A percentile compares a stretch with the other conserved stretches of the same genome.
phyloP scores from a whole-genome alignment of 2,797 vertebrate genomes.

The Sebastes goodei region DNA sequence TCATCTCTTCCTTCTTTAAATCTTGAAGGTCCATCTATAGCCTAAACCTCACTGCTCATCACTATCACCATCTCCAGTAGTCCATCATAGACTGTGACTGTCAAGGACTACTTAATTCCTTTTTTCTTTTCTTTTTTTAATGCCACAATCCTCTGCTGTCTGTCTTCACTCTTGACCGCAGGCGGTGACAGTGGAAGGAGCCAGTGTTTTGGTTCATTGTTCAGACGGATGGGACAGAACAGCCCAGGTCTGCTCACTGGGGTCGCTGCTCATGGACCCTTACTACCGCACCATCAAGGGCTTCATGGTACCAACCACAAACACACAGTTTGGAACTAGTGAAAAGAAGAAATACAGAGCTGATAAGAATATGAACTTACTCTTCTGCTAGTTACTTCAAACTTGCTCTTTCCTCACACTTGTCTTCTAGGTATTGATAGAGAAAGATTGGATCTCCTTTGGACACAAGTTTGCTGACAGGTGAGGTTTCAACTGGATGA shows the following conservation, averaged over 20 bases:
- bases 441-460: conserved; percentile 99
- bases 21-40: not conserved
- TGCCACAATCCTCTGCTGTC: not conserved
- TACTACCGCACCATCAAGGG: conserved; percentile 97
- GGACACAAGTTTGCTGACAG: conserved; percentile 99
- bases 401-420: not conserved
- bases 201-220: conserved; percentile 96
- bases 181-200: conserved; percentile 92
- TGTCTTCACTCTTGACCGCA: conserved; percentile 48
- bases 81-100: too few relatives aligned
- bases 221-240: conserved; percentile 99
- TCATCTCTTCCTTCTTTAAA: not conserved
- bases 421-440: conserved; percentile 90
- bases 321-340: not conserved
- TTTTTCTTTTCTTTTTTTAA: not conserved
- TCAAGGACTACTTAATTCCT: not conserved
- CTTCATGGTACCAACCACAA: conserved; percentile 88
- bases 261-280: conserved; percentile 92
- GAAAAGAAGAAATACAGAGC: not conserved
- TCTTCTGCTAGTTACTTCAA: not conserved
- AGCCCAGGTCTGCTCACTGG: conserved; percentile 95
- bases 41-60: not conserved
- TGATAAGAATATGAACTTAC: not conserved
- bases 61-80: not conserved
- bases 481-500: conserved; percentile 69